Evolutionary conservation across 2,888 invertebrate genomes (phyloP).

Genomic region (Dioctria linearis): DNA sequence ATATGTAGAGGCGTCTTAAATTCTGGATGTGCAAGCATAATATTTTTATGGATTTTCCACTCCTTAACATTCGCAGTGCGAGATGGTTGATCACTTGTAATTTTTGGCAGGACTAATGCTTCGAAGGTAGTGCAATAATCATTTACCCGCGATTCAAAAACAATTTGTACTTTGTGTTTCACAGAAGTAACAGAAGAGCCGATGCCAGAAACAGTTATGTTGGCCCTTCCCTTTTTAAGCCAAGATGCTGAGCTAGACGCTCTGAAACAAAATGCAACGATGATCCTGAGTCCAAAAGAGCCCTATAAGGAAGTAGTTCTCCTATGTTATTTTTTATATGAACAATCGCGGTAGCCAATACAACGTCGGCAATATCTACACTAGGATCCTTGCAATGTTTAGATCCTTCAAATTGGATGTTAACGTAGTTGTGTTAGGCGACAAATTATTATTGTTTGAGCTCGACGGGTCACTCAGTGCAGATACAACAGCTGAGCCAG

Average conservation of each 20-base stretch:
- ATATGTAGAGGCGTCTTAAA: not conserved
- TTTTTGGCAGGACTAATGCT: not conserved
- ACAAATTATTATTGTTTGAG: no score
- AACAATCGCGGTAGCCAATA: not conserved
- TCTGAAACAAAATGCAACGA: not conserved
- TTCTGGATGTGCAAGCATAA: not conserved
- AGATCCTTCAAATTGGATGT: no score
- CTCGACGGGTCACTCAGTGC: no score
- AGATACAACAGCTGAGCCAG: no score
- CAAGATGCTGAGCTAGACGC: not conserved
- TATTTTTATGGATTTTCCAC: not conserved
- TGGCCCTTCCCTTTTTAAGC: no score
- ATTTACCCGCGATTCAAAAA: not conserved
- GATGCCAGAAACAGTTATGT: no score
- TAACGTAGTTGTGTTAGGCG: no score
- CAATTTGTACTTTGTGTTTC: not conserved
- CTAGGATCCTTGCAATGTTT: no score
- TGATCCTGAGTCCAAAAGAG: not conserved
- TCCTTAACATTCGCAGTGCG: not conserved
- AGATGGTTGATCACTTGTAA: not conserved
- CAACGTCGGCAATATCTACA: not conserved
- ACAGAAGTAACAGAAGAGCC: not conserved
- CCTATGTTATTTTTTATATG: not conserved
- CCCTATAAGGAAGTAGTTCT: not conserved
- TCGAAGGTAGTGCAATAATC: not conserved